phyloP scores from a whole-genome alignment of 2,888 invertebrate species.

The Phoenoteleia sp. region DNA sequence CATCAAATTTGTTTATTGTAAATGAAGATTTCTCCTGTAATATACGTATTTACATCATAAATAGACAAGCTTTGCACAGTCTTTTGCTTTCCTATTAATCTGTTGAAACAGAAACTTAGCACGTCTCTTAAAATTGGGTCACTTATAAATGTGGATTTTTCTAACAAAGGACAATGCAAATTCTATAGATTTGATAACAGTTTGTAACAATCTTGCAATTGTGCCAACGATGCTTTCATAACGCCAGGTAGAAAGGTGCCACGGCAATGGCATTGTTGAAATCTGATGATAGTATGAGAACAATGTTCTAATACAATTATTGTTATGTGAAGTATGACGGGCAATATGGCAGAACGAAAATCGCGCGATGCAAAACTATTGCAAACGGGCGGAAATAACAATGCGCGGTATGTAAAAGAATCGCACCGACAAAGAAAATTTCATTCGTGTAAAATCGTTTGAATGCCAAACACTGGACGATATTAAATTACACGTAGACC shows the following conservation, averaged over 20 bases:
- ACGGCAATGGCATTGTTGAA: conserved; percentile 22
- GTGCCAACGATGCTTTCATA: conserved; percentile 1
- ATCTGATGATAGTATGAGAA: conserved; percentile 35
- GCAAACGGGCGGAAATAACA: conserved; percentile 13
- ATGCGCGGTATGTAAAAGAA: conserved; percentile 28
- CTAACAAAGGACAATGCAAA: neutral
- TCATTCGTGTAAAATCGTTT: conserved; percentile 19
- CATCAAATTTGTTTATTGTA: too few relatives aligned
- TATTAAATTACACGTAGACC: conserved; percentile 2
- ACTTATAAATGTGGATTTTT: conserved; percentile 1
- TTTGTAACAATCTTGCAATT: conserved; percentile 41
- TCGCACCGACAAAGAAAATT: conserved; percentile 14
- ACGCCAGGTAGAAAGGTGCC: conserved; percentile 9
- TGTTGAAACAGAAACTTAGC: too few relatives aligned
- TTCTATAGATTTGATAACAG: conserved; percentile 8
- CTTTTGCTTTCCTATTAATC: too few relatives aligned
- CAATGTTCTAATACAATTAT: conserved; percentile 54
- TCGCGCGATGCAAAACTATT: conserved; percentile 27
- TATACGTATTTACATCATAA: too few relatives aligned
- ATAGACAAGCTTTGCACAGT: too few relatives aligned
- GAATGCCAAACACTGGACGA: conserved; percentile 3
- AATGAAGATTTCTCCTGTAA: too few relatives aligned
- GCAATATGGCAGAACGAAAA: conserved; percentile 21
- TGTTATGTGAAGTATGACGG: conserved; percentile 41
- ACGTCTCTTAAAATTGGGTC: conserved; percentile 19